phyloP scores from a whole-genome alignment of 1,140 invertebrate species.

The Ceratina australensis region DNA sequence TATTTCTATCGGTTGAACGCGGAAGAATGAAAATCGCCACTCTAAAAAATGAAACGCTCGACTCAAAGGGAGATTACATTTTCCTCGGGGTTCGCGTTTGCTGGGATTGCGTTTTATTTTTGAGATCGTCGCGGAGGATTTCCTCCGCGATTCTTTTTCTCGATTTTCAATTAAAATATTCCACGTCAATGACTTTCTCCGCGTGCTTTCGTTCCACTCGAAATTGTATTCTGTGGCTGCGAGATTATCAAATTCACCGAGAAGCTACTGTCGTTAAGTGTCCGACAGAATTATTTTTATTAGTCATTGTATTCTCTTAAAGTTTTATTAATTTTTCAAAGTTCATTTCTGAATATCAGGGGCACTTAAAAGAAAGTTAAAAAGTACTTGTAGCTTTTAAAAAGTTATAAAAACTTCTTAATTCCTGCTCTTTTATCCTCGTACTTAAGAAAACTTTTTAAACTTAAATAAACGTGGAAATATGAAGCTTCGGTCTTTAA shows the following conservation, averaged over 20 bases:
- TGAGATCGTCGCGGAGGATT: neutral
- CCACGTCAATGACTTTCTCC: too few relatives aligned
- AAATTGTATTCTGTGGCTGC: too few relatives aligned
- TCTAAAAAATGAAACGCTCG: constrained; percentile 31
- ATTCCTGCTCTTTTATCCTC: neutral
- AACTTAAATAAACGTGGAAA: neutral
- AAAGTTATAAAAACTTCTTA: neutral
- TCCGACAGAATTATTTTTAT: too few relatives aligned
- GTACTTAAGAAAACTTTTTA: constrained; percentile 17
- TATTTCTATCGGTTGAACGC: neutral
- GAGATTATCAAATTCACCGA: too few relatives aligned
- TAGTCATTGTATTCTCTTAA: too few relatives aligned
- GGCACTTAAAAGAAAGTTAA: neutral
- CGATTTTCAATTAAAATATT: too few relatives aligned
- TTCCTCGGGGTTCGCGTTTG: neutral
- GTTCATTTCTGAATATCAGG: neutral
- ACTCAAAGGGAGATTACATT: neutral
- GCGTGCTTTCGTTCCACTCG: too few relatives aligned
- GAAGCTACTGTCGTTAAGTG: too few relatives aligned
- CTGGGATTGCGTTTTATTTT: neutral
- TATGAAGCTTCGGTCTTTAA: neutral
- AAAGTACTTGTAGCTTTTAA: neutral
- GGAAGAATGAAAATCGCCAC: constrained; percentile 12
- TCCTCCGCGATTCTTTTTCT: neutral
- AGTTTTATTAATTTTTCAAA: neutral